Evolutionary conservation across 2,888 invertebrate genomes (phyloP).

Genomic region (Drosophila pseudotalamancana): DNA sequence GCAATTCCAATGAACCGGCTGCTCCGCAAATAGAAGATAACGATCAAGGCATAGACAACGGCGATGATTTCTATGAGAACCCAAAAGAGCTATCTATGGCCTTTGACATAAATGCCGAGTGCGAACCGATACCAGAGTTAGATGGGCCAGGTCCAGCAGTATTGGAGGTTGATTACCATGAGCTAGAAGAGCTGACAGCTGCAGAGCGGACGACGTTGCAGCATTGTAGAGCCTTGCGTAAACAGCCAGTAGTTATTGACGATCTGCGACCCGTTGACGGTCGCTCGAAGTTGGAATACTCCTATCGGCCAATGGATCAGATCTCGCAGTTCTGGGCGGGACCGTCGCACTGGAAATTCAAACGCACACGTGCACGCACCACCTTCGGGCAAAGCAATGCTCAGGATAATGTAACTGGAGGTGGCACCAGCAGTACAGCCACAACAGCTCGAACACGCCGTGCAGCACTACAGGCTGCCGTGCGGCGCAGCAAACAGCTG

Average conservation of each 20-base stretch:
- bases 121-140: slow-evolving; percentile 86
- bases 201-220: slow-evolving; percentile 82
- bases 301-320: slow-evolving; percentile 87
- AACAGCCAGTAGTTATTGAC: slow-evolving; percentile 84
- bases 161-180: slow-evolving; percentile 84
- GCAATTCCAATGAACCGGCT: slow-evolving; percentile 42
- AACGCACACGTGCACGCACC: slow-evolving; percentile 82
- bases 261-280: slow-evolving; percentile 86
- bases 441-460: slow-evolving; percentile 47
- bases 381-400: slow-evolving; percentile 43
- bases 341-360: slow-evolving; percentile 92
- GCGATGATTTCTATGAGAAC: slow-evolving; percentile 83
- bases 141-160: slow-evolving; percentile 57
- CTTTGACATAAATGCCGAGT: slow-evolving; percentile 88
- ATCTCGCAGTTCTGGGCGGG: slow-evolving; percentile 90
- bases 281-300: slow-evolving; percentile 88
- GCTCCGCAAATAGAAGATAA: slow-evolving; percentile 61
- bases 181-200: slow-evolving; percentile 84
- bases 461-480: slow-evolving; percentile 45
- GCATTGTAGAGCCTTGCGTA: slow-evolving; percentile 82
- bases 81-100: slow-evolving; percentile 86
- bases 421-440: neutral
- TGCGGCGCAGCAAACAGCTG: slow-evolving; percentile 69
- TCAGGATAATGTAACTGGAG: neutral
- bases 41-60: slow-evolving; percentile 81